These are phyloP conservation scores for Enteromius afrohamiltoni DNA, from an alignment of 2,797 vertebrate genomes.

Conservation along the genomic window DNA sequence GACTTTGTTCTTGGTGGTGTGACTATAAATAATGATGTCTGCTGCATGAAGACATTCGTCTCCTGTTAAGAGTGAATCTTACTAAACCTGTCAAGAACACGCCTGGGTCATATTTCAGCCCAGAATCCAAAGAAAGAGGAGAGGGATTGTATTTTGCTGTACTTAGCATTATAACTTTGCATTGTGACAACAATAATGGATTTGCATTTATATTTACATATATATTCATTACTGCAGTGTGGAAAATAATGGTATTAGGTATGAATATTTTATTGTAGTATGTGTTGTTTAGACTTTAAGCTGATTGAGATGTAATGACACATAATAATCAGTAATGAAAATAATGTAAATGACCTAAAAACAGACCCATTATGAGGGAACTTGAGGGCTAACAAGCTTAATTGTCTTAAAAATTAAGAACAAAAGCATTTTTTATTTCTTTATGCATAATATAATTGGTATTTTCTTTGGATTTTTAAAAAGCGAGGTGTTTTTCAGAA, in stretches of 20 bases:
- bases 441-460: neutral
- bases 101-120: neutral
- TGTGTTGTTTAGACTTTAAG: neutral
- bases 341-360: neutral
- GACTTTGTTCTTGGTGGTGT: neutral
- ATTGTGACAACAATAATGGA: neutral
- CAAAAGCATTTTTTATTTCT: neutral
- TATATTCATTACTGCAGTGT: neutral
- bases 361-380: neutral
- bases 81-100: constrained; percentile 23
- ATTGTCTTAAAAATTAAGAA: neutral
- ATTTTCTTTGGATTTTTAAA: neutral
- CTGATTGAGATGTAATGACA: neutral
- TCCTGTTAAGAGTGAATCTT: neutral
- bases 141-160: neutral
- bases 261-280: neutral
- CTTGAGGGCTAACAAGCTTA: neutral
- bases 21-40: constrained; percentile 25
- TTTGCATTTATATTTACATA: no score
- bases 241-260: neutral
- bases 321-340: neutral
- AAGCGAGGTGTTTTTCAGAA: neutral
- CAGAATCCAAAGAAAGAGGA: neutral
- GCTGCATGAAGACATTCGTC: constrained; percentile 4
- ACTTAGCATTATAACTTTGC: neutral